Evolutionary conservation across 2,113 vertebrate genomes (phyloP), one percentile per base, ranked within the genome.

Genomic region (Zonotrichia leucophrys): DNA sequence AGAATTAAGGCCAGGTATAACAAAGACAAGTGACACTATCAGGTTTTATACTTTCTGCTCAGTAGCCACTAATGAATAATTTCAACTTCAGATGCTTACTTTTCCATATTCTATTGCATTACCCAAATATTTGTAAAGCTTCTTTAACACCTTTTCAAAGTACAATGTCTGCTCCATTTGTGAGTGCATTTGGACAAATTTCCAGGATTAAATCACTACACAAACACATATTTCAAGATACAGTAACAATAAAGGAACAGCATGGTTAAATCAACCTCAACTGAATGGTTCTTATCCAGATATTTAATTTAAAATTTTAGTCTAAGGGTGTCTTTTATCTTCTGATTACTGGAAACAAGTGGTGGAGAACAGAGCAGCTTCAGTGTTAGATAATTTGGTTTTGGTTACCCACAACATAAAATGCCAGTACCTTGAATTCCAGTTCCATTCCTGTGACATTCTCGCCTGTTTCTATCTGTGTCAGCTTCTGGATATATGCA

Each of bases 401-500:
- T 89, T 81, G 8, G 30, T 25, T 87, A 53, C 72, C 63, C 19
- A 4, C n/a, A 68, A 59, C 10, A 75, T 24, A 55, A 87, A 92
- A 81, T 55, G 14, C 23, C 78, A 89, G 28, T 98, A 99, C 99
- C 99, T 99, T 99, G 97, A 99, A 99, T 97, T 99, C 99, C 86
- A 99, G 98, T 96, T 99, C 99, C 99, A 99, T 99, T 96, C 99
- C 99, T 42, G 99, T 99, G 97, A 99, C 99, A 95, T 99, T 99
- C 97, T 99, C 99, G 74, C 99, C 99, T 20, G 98, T 97, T 98
- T 99, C 99, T 97, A 99, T 99, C 94, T 99, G 99, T 95, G 99
- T 99, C 98, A 99, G 98, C 98, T 99, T 99, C 98, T 99, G 99
- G 98, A 99, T 99, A 98, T 99, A 99, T 97, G 99, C 99, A 97